Conservation (phyloP, 2,888 invertebrate genomes). For the Phengaris arion region DNA sequence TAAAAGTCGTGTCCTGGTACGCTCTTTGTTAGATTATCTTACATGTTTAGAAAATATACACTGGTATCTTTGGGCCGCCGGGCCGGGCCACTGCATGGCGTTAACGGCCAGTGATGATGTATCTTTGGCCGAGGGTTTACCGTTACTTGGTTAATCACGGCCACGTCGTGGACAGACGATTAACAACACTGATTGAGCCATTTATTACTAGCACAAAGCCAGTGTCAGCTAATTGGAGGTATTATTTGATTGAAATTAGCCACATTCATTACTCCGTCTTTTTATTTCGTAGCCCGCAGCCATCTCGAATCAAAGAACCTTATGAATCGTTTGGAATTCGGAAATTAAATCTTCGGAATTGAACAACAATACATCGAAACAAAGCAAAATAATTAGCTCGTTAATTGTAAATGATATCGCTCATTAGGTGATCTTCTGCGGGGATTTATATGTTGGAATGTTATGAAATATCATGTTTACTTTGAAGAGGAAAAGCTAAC, state of each 20-base stretch:
- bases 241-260: constrained; percentile 77
- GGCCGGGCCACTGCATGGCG: neutral
- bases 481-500: neutral
- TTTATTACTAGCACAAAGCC: constrained; percentile 73
- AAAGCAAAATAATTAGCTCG: constrained; percentile 17
- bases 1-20: too few relatives aligned
- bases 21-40: too few relatives aligned
- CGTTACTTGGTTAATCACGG: constrained; percentile 49
- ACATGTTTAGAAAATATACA: too few relatives aligned
- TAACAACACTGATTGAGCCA: constrained; percentile 74
- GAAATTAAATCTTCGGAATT: constrained; percentile 47
- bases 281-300: constrained; percentile 62
- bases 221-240: constrained; percentile 71
- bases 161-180: constrained; percentile 52
- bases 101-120: neutral
- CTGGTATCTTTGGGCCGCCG: too few relatives aligned
- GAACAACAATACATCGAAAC: constrained; percentile 30
- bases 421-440: neutral
- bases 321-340: constrained; percentile 63
- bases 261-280: constrained; percentile 72
- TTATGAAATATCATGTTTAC: neutral
- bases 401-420: neutral
- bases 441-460: neutral
- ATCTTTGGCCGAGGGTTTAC: constrained; percentile 38
- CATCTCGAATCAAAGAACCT: constrained; percentile 57